Conservation (phyloP, 1,140 invertebrate genomes). For the Mamestra configurata region DNA sequence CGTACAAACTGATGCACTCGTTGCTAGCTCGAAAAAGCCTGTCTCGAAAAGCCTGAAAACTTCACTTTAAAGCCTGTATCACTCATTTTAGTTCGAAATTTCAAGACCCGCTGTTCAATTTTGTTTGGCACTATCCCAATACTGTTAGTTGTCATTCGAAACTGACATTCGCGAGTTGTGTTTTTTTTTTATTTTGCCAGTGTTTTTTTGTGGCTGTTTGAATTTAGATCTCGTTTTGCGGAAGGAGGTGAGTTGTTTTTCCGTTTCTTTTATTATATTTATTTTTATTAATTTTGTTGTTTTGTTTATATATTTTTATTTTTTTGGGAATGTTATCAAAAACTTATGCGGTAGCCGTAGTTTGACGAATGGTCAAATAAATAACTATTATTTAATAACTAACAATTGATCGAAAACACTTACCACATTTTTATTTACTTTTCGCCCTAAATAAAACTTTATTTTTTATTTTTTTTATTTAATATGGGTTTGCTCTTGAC, state of each 20-base stretch:
- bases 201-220: slow-evolving; percentile 26
- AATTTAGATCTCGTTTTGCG: background rate
- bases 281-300: background rate
- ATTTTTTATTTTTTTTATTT: too few species aligned
- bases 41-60: slow-evolving; percentile 26
- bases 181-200: slow-evolving; percentile 27
- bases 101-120: slow-evolving; percentile 7
- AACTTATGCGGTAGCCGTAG: too few species aligned
- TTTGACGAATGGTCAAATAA: too few species aligned
- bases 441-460: too few species aligned
- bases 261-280: background rate
- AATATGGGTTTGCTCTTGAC: too few species aligned
- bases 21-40: slow-evolving; percentile 26
- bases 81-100: slow-evolving; percentile 6
- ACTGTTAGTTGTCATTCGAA: slow-evolving; percentile 29
- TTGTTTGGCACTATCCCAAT: slow-evolving; percentile 19
- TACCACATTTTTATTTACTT: too few species aligned
- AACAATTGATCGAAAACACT: too few species aligned
- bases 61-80: slow-evolving; percentile 8
- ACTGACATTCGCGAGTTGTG: slow-evolving; percentile 32
- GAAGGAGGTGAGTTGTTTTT: slow-evolving; percentile 32
- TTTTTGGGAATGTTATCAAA: too few species aligned
- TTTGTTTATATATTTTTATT: background rate
- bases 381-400: too few species aligned
- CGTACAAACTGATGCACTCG: slow-evolving; percentile 75